Percentiles rank a stretch among this genome's conserved stretches.
Conservation (phyloP, 2,888 invertebrate genomes). For the Branchellion lobata region DNA sequence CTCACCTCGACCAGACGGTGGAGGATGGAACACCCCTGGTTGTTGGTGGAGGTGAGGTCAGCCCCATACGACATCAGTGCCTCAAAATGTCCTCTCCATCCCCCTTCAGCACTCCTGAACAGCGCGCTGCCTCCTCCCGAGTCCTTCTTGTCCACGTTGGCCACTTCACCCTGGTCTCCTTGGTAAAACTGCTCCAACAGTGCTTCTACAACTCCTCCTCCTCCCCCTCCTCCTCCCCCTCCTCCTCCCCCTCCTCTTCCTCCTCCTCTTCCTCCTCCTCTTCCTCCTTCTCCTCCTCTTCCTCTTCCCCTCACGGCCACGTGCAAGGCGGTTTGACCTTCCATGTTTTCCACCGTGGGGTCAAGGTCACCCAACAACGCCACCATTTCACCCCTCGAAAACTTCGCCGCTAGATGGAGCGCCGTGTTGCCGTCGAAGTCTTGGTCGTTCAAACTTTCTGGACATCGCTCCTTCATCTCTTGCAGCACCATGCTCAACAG, state of each 20-base stretch:
- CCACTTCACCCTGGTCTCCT: slow-evolving; percentile 17
- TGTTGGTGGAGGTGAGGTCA: slow-evolving; percentile 36
- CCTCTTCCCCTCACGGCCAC: slow-evolving; percentile 32
- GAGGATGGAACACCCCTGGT: slow-evolving; percentile 23
- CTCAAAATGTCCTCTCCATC: slow-evolving; percentile 38
- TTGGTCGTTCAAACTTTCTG: slow-evolving; percentile 32
- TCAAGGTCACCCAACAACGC: slow-evolving; percentile 23
- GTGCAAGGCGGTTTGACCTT: slow-evolving; percentile 46
- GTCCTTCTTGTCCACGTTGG: slow-evolving; percentile 44
- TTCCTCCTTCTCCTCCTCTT: slow-evolving; percentile 11
- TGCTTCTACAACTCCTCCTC: slow-evolving; percentile 14
- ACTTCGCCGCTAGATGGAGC: slow-evolving; percentile 43
- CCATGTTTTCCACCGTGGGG: slow-evolving; percentile 43
- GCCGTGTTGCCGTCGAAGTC: slow-evolving; percentile 43
- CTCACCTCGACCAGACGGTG: slow-evolving; percentile 43
- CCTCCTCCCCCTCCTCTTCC: slow-evolving; percentile 20
- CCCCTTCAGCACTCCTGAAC: slow-evolving; percentile 36
- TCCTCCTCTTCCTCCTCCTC: not conserved
- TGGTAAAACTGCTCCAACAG: slow-evolving; percentile 40
- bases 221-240: slow-evolving; percentile 25
- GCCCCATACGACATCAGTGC: slow-evolving; percentile 38
- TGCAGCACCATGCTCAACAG: slow-evolving; percentile 14
- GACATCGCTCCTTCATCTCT: slow-evolving; percentile 23
- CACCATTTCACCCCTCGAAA: slow-evolving; percentile 30
- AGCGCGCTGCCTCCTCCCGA: slow-evolving; percentile 38